Evolutionary conservation across 2,797 vertebrate species (phyloP), one percentile per base, ranked within the genome.

Genomic region (Argentina silus): DNA sequence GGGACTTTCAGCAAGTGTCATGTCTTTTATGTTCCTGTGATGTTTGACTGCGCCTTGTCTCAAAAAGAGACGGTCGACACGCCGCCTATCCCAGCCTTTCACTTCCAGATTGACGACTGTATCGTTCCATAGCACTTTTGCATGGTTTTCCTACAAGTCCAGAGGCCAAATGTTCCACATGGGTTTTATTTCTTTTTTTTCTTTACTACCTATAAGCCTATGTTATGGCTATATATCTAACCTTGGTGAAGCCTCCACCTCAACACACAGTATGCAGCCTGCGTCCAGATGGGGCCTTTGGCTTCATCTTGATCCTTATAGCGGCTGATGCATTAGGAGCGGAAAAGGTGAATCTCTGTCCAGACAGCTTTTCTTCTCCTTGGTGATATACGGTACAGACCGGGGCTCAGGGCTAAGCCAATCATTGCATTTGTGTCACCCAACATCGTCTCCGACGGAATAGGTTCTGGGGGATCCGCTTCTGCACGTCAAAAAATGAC

Each of bases 321-420:
- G 21, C 56, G 11, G 11, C 19, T 23, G 1, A 59, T 59, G 56
- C 23, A 59, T 12, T 36, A 36, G 19, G 19, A 59, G 19, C 6
- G 56, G 56, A 27, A 14, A 27, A 59, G 21, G 56, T 59, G 21
- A 59, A 59, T 59, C 19, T 23, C 17, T 19, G 17, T 17, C 19
- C 56, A 27, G 23, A 59, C 21, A 19, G 21, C 56, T 59, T 11
- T 36, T 59, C 10, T 73, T 45, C 7, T 65, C n/a, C 61, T 27
- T 7, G 23, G 60, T 64, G 63, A 64, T 72, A n/a, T 21, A 36
- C 42, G 53, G 36, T 27, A 15, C 70, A 72, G 70, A 27, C 47
- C 3, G 23, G 23, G 10, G 56, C 48, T 19, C 15, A 53, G 53
- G 27, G 21, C 56, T 59, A 21, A 59, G 23, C 56, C 21, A 21